phyloP scores from a whole-genome alignment of 2,888 invertebrate species.

The Polia nebulosa region DNA sequence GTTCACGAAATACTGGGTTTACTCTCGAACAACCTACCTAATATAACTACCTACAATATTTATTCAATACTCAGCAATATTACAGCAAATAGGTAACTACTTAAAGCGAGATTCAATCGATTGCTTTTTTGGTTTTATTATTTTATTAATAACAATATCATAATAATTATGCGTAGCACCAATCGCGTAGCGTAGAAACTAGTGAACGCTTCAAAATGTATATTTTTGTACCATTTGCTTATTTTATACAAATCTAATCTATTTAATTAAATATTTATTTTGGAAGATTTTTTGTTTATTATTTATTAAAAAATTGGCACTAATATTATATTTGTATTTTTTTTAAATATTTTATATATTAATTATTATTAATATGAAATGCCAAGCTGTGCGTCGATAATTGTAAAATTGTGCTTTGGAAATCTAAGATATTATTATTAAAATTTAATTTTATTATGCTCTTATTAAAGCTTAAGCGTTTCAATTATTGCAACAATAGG shows the following conservation, averaged over 20 bases:
- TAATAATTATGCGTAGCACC: conserved; percentile 74
- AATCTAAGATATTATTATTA: conserved; percentile 25
- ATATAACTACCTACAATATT: conserved; percentile 30
- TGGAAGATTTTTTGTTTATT: conserved; percentile 52
- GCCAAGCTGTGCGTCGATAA: conserved; percentile 52
- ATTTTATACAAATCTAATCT: conserved; percentile 66
- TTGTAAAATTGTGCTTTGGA: conserved; percentile 54
- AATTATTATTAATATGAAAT: conserved; percentile 24
- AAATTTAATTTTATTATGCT: conserved; percentile 30
- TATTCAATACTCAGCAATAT: conserved; percentile 52
- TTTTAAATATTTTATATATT: conserved; percentile 7
- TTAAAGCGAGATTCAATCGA: conserved; percentile 69
- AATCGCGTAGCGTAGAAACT: conserved; percentile 74
- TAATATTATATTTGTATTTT: conserved; percentile 38
- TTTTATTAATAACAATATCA: conserved; percentile 63
- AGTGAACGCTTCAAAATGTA: conserved; percentile 43
- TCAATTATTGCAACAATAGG: conserved; percentile 49
- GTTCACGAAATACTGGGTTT: conserved; percentile 32
- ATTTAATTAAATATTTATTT: conserved; percentile 32
- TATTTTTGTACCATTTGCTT: conserved; percentile 62
- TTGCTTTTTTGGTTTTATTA: conserved; percentile 77
- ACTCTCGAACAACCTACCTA: conserved; percentile 48
- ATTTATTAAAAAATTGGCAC: conserved; percentile 53
- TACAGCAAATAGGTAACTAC: conserved; percentile 72
- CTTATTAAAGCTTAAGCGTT: conserved; percentile 45